phyloP scores from a whole-genome alignment of 2,888 invertebrate species.

The Mesorhabditis belari region DNA sequence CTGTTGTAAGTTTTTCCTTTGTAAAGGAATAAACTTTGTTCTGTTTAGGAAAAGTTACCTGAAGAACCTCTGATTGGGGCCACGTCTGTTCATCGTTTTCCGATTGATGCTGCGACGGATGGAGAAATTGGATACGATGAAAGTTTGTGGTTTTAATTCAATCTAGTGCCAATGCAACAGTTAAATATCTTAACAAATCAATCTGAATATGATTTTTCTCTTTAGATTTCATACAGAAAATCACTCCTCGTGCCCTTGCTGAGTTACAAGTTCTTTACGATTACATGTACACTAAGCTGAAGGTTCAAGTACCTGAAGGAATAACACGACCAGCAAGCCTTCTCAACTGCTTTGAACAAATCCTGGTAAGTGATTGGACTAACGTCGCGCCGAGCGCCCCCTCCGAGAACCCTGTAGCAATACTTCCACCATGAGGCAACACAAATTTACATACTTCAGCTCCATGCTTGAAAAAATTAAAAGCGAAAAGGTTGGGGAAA shows the following conservation, averaged over 20 bases:
- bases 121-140: neutral
- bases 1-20: too few relatives aligned
- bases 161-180: neutral
- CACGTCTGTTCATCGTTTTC: neutral
- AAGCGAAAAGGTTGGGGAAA: too few relatives aligned
- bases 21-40: too few relatives aligned
- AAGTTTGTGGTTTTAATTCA: neutral
- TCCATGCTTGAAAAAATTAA: too few relatives aligned
- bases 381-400: too few relatives aligned
- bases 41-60: too few relatives aligned
- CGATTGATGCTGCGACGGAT: neutral
- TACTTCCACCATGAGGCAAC: too few relatives aligned
- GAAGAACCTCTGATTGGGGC: too few relatives aligned
- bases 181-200: too few relatives aligned
- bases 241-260: conserved; percentile 9
- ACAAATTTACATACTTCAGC: too few relatives aligned
- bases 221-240: conserved; percentile 12
- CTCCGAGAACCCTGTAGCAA: too few relatives aligned
- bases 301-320: conserved; percentile 25
- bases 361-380: conserved; percentile 10
- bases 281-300: conserved; percentile 12
- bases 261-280: conserved; percentile 19
- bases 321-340: conserved; percentile 30
- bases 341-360: conserved; percentile 13
- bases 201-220: too few relatives aligned